Conservation (phyloP, 2,113 vertebrate species). For the Sinocyclocheilus grahami region DNA sequence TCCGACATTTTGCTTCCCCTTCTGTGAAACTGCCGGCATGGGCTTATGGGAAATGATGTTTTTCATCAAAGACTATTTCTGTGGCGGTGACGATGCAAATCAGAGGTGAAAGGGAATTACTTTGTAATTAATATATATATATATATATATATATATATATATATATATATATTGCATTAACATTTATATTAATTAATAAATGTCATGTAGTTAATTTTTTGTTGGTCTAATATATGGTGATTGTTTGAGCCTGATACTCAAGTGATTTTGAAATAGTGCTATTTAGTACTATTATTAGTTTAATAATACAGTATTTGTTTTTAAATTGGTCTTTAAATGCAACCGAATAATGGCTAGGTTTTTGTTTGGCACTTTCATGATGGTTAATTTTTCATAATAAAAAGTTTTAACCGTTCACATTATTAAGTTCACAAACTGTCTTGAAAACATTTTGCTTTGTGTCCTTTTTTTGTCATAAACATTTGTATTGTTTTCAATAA, state of each 20-base stretch:
- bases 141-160: too few relatives aligned
- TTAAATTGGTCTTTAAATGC: neutral
- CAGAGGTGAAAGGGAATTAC: too few relatives aligned
- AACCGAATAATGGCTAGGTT: too few relatives aligned
- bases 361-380: too few relatives aligned
- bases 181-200: neutral
- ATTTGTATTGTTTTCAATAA: neutral
- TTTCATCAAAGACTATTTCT: neutral
- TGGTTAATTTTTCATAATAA: too few relatives aligned
- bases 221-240: neutral
- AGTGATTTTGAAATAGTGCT: neutral
- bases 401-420: neutral
- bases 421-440: neutral
- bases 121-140: too few relatives aligned
- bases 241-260: neutral
- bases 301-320: neutral
- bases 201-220: neutral
- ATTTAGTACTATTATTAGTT: neutral
- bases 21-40: slow-evolving; percentile 50
- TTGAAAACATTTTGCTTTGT: neutral
- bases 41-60: slow-evolving; percentile 66
- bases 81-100: neutral
- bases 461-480: neutral
- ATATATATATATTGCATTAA: neutral
- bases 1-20: slow-evolving; percentile 79